Evolutionary conservation across 1,140 invertebrate genomes (phyloP), one percentile per base, ranked within the genome.

Genomic region (Pogonognathellus flavescens): DNA sequence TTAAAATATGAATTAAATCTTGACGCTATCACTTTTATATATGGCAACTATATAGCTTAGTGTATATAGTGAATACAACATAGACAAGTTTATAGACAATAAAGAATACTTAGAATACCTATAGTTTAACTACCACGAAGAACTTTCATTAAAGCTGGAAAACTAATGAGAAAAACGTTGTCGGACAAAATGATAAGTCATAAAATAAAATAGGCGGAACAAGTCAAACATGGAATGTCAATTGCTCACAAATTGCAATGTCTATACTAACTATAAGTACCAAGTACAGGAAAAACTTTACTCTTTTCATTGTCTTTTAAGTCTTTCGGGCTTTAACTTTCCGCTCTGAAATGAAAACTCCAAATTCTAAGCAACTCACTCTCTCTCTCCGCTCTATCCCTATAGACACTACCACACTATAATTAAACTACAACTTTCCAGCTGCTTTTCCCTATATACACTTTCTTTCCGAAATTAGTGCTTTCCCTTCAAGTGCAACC

Each of bases 121-220:
- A 41, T 41, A 41, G 31, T 41, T 41, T 1, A 41, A 41, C 31
- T 41, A 20, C 25, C 31, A n/a, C n/a, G 31, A 76, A 50, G 41
- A 76, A 4, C n/a, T 70, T 76, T 25, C 20, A 66, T 76, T 49
- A 76, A 50, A 14, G 41, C 31, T 8, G 16, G 16, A 49, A 76
- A 76, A n/a, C 70, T 76, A 76, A 76, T 76, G 70, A 76, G 70
- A 76, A 76, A 76, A 76, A 76, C 70, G 70, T 76, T 49, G 31
- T n/a, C 13, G 41, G 31, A 50, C 16, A 50, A 49, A 76, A 76
- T 76, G 70, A 76, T 76, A 76, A 76, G 70, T 76, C 70, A 76
- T 76, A 76, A 76, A 76, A 76, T 76, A 76, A 76, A 76, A 76
- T 76, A 76, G 70, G 70, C 70, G 70, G 70, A 76, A 76, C 70